Percentiles rank a stretch among this genome's conserved stretches.
Evolutionary conservation across 2,797 vertebrate genomes (phyloP).

Genomic region (Lepus oiostolus): DNA sequence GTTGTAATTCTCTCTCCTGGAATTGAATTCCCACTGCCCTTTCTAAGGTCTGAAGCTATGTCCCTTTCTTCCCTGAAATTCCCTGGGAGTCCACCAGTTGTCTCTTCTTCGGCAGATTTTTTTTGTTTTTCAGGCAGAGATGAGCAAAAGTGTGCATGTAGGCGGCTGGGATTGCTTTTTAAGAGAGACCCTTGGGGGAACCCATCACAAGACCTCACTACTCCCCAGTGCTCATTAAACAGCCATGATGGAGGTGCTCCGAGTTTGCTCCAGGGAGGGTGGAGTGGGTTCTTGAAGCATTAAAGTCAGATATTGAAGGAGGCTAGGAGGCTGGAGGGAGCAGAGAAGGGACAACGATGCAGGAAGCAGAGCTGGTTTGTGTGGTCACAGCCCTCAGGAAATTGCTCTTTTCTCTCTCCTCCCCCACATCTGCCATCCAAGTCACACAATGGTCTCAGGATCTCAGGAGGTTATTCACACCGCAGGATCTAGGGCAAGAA

Average conservation of each 20-base stretch:
- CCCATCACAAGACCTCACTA: not conserved
- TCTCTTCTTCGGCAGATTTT: not conserved
- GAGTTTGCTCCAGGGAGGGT: not conserved
- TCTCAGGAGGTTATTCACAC: not conserved
- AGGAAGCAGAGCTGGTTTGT: conserved; percentile 1
- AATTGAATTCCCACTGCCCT: not conserved
- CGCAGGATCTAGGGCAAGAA: not conserved
- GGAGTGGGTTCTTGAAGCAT: not conserved
- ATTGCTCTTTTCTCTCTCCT: not conserved
- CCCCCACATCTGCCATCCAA: not conserved
- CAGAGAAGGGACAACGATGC: not conserved
- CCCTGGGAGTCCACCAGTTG: not conserved
- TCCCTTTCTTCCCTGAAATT: conserved; percentile 18
- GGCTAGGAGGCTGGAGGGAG: not conserved
- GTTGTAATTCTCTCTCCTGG: not conserved
- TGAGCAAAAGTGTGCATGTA: not conserved
- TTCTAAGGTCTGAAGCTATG: not conserved
- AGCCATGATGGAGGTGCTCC: not conserved
- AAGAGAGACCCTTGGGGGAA: not conserved
- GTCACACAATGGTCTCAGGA: conserved; percentile 33
- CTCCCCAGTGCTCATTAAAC: not conserved
- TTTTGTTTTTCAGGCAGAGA: not conserved
- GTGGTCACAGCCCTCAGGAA: conserved; percentile 33
- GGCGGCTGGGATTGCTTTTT: not conserved
- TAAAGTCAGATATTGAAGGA: conserved; percentile 53